Conservation (phyloP, 1,140 invertebrate species). For the Eulimnadia texana region DNA sequence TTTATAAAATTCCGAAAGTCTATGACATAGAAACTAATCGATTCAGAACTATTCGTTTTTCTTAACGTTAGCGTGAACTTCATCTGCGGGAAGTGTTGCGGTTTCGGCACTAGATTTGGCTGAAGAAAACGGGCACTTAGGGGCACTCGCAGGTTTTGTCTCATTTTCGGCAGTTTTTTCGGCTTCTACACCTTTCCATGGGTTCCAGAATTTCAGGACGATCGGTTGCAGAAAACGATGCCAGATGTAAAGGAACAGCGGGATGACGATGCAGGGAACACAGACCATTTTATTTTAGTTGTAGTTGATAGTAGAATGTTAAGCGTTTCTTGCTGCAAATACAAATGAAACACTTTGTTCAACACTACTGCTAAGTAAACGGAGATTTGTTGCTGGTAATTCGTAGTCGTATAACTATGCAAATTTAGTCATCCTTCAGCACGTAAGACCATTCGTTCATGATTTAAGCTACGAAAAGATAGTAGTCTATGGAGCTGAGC, state of each 20-base stretch:
- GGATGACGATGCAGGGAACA: slow-evolving; percentile 59
- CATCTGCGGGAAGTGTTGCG: not conserved
- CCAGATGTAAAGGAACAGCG: slow-evolving; percentile 54
- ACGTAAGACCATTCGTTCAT: too few relatives aligned
- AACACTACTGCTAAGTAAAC: too few relatives aligned
- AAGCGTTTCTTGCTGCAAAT: too few relatives aligned
- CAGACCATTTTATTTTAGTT: slow-evolving; percentile 46
- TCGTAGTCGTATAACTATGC: too few relatives aligned
- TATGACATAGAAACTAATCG: too few relatives aligned
- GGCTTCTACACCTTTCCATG: slow-evolving; percentile 38
- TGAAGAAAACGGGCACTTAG: not conserved
- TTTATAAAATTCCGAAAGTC: too few relatives aligned
- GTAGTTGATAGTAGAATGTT: not conserved
- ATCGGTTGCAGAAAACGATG: slow-evolving; percentile 59
- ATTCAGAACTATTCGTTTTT: not conserved
- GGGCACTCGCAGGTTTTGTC: not conserved
- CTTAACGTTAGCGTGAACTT: not conserved
- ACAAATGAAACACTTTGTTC: too few relatives aligned
- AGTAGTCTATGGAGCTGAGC: too few relatives aligned
- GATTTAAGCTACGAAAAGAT: too few relatives aligned
- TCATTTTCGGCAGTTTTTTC: slow-evolving; percentile 6
- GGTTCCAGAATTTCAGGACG: slow-evolving; percentile 56
- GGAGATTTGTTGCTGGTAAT: too few relatives aligned
- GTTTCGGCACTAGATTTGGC: not conserved
- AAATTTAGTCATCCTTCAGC: too few relatives aligned